Evolutionary conservation across 30 jellyfish, hydroid and myxozoan species (phyloP).

Genomic region (Hydra vulgaris): DNA sequence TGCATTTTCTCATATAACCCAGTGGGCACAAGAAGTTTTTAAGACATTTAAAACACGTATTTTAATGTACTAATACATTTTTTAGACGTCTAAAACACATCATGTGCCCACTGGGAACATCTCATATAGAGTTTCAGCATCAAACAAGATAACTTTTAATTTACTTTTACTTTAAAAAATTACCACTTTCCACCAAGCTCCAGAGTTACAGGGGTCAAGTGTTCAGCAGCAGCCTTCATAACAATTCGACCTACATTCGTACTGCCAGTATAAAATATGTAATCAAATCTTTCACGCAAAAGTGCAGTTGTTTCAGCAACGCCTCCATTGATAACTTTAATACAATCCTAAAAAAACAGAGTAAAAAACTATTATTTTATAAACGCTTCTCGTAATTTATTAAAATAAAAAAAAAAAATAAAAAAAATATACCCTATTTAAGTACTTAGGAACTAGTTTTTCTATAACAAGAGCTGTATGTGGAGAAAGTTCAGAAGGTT

Average conservation of each 20-base stretch:
- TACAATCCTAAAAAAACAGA: conserved; percentile 37
- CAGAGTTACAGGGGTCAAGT: conserved; percentile 86
- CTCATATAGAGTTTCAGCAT: too few relatives aligned
- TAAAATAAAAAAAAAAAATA: not conserved
- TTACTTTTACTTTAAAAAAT: not conserved
- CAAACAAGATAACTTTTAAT: too few relatives aligned
- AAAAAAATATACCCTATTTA: conserved; percentile 37
- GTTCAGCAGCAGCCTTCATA: conserved; percentile 83
- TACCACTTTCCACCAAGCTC: conserved; percentile 96
- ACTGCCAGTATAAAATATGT: conserved; percentile 75
- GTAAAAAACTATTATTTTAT: too few relatives aligned
- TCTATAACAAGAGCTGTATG: conserved; percentile 56
- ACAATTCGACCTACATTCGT: conserved; percentile 71
- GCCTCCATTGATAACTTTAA: conserved; percentile 67
- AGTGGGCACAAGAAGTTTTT: too few relatives aligned
- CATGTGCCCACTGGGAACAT: too few relatives aligned
- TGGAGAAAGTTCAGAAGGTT: conserved; percentile 92
- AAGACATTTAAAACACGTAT: too few relatives aligned
- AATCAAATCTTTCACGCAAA: conserved; percentile 58
- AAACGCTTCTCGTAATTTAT: too few relatives aligned
- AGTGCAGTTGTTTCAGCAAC: conserved; percentile 85
- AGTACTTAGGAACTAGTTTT: conserved; percentile 53
- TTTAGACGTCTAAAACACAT: too few relatives aligned
- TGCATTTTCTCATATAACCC: too few relatives aligned
- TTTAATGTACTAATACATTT: too few relatives aligned